These are phyloP conservation scores for Lithophane ornitopus DNA, from an alignment of 2,888 invertebrate species.

Conservation along the genomic window DNA sequence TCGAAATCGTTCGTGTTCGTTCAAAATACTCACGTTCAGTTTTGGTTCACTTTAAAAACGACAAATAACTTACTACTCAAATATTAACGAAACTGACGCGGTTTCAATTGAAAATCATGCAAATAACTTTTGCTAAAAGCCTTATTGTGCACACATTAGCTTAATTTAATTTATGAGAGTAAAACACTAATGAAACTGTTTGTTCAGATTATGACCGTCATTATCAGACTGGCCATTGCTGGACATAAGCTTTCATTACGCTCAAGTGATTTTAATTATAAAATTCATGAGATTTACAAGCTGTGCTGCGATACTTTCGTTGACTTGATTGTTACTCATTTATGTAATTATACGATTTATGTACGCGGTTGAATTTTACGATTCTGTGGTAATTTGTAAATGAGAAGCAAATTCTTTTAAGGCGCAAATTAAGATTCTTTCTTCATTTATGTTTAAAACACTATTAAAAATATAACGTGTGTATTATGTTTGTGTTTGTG, in stretches of 20 bases:
- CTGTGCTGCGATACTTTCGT: slow-evolving; percentile 25
- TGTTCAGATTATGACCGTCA: too few relatives aligned
- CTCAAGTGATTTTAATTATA: slow-evolving; percentile 33
- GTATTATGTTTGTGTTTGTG: neutral
- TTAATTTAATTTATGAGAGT: neutral
- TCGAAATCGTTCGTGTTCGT: too few relatives aligned
- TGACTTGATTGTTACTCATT: neutral
- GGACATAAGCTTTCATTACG: neutral
- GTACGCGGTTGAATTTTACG: slow-evolving; percentile 9
- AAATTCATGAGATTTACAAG: slow-evolving; percentile 38
- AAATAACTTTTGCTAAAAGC: too few relatives aligned
- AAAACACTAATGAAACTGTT: neutral
- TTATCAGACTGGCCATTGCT: neutral
- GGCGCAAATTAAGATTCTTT: neutral
- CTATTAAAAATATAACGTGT: neutral
- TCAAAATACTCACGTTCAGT: neutral
- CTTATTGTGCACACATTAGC: neutral
- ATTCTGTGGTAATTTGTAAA: neutral
- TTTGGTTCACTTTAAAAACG: neutral
- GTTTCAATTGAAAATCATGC: neutral
- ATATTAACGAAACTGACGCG: neutral
- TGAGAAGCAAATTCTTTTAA: neutral
- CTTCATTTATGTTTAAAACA: neutral
- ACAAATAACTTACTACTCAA: neutral
- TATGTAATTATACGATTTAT: slow-evolving; percentile 25